Percentiles rank a stretch among this genome's conserved stretches.
These are phyloP conservation scores for Anthoptus insignis DNA, from an alignment of 2,888 invertebrate species.

Conservation along the genomic window DNA sequence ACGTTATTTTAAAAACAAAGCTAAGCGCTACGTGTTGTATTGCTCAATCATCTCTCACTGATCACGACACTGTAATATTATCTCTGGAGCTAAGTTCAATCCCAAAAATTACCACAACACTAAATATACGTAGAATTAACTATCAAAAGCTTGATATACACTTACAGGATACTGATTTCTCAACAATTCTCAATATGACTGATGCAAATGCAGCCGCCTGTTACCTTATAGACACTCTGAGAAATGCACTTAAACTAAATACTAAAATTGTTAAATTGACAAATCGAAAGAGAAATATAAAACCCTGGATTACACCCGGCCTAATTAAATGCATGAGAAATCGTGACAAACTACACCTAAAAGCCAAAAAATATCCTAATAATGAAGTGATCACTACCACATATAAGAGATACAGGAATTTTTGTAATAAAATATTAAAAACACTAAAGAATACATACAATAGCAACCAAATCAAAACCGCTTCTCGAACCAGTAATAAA, in stretches of 20 bases:
- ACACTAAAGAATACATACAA: not conserved
- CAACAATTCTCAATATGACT: not conserved
- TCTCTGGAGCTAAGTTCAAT: not conserved
- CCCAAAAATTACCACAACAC: not conserved
- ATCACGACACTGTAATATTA: not conserved
- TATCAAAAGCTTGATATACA: not conserved
- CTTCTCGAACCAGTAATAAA: too few species aligned
- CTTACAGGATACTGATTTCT: not conserved
- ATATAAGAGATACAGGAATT: not conserved
- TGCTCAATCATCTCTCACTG: not conserved
- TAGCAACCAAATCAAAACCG: too few species aligned
- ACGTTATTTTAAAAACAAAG: not conserved
- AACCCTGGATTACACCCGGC: not conserved
- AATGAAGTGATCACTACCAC: conserved; percentile 1
- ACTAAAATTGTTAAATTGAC: not conserved
- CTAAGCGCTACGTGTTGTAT: not conserved
- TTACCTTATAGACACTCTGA: not conserved
- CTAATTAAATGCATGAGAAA: not conserved
- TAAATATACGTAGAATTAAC: not conserved
- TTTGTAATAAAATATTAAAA: not conserved
- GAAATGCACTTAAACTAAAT: not conserved
- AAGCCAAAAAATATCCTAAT: not conserved
- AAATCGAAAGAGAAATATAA: not conserved
- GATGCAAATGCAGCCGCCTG: not conserved
- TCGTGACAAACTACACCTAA: not conserved